A percentile compares a stretch with the other conserved stretches of the same genome.
Conservation (phyloP, 1,140 invertebrate genomes). For the Ostrea edulis region DNA sequence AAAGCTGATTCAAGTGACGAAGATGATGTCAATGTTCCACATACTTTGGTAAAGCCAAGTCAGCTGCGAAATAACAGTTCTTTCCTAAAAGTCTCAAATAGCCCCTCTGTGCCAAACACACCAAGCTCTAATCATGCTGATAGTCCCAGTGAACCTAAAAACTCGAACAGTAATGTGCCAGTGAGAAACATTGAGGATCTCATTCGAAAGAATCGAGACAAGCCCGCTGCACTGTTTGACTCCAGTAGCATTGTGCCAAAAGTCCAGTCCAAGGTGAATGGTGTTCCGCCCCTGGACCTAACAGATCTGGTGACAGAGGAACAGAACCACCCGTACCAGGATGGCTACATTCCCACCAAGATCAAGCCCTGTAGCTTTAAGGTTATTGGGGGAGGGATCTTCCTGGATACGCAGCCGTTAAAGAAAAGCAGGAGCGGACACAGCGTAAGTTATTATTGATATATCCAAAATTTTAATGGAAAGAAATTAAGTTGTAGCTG, state of each 20-base stretch:
- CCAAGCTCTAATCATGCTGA: background rate
- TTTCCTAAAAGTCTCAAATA: slow-evolving; percentile 56
- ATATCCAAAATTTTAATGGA: background rate
- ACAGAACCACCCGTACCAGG: slow-evolving; percentile 63
- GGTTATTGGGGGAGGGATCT: slow-evolving; percentile 69
- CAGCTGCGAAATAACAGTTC: slow-evolving; percentile 46
- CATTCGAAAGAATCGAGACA: slow-evolving; percentile 56
- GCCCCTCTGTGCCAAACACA: slow-evolving; percentile 59
- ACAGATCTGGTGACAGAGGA: slow-evolving; percentile 48
- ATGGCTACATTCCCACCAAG: slow-evolving; percentile 69
- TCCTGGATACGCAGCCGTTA: slow-evolving; percentile 62
- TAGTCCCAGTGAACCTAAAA: slow-evolving; percentile 9
- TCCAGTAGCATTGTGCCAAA: slow-evolving; percentile 60
- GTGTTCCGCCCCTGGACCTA: slow-evolving; percentile 51
- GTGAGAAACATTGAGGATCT: slow-evolving; percentile 61
- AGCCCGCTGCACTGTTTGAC: slow-evolving; percentile 58
- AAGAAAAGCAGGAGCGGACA: slow-evolving; percentile 61
- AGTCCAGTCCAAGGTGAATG: slow-evolving; percentile 53
- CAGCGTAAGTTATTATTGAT: background rate
- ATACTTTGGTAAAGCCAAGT: slow-evolving; percentile 55
- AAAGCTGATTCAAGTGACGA: slow-evolving; percentile 25
- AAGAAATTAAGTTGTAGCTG: background rate
- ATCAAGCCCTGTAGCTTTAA: slow-evolving; percentile 71
- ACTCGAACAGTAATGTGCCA: slow-evolving; percentile 48
- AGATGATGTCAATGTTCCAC: slow-evolving; percentile 44